phyloP scores from a whole-genome alignment of 2,888 invertebrate species.

The Lepidochrysops patricia region DNA sequence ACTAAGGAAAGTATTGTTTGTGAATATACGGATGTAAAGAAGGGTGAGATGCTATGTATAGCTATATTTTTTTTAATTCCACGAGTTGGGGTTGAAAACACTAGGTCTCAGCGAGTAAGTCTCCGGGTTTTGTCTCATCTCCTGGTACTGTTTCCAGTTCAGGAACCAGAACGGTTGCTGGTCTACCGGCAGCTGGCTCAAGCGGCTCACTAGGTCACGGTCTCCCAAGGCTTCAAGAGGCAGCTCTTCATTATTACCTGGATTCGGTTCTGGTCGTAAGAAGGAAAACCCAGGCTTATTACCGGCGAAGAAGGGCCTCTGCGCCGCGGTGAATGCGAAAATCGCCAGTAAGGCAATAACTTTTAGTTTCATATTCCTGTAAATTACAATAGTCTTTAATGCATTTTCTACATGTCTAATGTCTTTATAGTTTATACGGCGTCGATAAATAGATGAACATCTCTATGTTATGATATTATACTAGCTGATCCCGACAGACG shows the following conservation, averaged over 20 bases:
- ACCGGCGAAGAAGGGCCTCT: constrained; percentile 80
- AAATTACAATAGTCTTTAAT: no score
- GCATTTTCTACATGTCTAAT: no score
- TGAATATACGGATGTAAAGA: no score
- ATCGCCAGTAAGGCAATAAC: constrained; percentile 16
- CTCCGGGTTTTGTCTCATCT: constrained; percentile 51
- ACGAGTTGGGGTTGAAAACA: constrained; percentile 26
- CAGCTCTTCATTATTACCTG: constrained; percentile 45
- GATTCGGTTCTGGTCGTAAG: not conserved
- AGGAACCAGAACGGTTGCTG: constrained; percentile 80
- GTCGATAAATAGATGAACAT: no score
- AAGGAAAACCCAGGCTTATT: constrained; percentile 74
- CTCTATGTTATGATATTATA: no score
- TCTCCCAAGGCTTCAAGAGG: constrained; percentile 78
- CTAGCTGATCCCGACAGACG: no score
- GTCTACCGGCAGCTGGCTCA: constrained; percentile 75
- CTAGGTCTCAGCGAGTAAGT: constrained; percentile 44
- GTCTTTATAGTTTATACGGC: no score
- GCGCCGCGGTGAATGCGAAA: constrained; percentile 38
- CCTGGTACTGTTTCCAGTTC: constrained; percentile 77
- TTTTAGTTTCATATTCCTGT: no score
- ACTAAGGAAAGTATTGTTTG: no score
- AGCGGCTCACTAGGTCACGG: constrained; percentile 64
- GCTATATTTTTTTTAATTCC: no score
- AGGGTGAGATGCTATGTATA: no score